Evolutionary conservation across 2,113 vertebrate genomes (phyloP).

Genomic region (Marcusenius ussheri): DNA sequence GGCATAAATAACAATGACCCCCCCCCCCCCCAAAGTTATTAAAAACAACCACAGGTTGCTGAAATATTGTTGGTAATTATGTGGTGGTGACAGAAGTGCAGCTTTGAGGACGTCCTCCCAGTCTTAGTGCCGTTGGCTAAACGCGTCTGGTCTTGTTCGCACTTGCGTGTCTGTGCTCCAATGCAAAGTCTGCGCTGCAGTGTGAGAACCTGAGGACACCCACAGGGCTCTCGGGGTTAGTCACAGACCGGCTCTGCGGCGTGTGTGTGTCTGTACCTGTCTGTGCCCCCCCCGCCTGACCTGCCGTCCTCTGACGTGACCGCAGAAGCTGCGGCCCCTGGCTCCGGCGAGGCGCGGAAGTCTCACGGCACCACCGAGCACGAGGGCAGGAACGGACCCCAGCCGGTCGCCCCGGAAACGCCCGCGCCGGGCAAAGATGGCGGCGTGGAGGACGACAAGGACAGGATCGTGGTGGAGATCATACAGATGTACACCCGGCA

Average conservation of each 20-base stretch:
- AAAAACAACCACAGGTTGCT: neutral
- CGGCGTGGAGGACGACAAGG: conserved; percentile 84
- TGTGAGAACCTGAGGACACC: neutral
- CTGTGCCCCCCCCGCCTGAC: conserved; percentile 10
- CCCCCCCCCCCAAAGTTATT: neutral
- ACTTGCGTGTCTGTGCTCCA: neutral
- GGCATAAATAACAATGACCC: neutral
- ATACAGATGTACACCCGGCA: conserved; percentile 90
- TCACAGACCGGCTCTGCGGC: conserved; percentile 9
- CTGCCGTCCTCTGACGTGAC: conserved; percentile 23
- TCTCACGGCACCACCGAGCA: conserved; percentile 49
- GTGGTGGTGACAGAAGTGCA: neutral
- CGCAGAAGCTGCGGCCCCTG: conserved; percentile 62
- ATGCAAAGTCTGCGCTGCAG: neutral
- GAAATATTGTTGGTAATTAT: neutral
- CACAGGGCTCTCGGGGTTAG: neutral
- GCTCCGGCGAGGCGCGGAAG: conserved; percentile 65
- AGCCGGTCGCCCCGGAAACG: conserved; percentile 57
- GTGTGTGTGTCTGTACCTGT: conserved; percentile 13
- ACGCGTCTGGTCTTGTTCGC: neutral
- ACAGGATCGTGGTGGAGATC: conserved; percentile 91
- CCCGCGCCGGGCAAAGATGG: conserved; percentile 56
- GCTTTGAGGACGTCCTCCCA: neutral
- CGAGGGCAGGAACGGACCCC: conserved; percentile 50
- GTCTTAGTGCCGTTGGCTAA: neutral